Conservation (phyloP, 2,888 invertebrate species). For the Sphaerophoria rueppellii region DNA sequence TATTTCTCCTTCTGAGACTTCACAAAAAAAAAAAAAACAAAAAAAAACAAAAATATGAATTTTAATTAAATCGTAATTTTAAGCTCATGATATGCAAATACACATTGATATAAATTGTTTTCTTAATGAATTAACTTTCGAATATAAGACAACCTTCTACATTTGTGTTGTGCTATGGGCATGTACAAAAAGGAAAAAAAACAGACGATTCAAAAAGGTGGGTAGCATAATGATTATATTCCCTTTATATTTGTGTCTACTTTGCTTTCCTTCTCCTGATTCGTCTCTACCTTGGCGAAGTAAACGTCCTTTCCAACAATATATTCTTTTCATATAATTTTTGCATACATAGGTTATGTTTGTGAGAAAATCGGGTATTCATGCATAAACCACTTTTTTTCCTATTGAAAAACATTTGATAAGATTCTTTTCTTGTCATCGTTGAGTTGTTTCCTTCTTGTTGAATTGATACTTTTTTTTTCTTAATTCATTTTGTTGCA, state of each 20-base stretch:
- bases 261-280: not conserved
- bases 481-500: not conserved
- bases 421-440: not conserved
- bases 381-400: not conserved
- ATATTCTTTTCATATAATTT: not conserved
- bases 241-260: not conserved
- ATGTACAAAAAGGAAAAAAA: not conserved
- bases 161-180: too few relatives aligned
- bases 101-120: not conserved
- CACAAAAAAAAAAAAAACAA: too few relatives aligned
- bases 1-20: not conserved
- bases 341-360: not conserved
- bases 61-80: conserved; percentile 63
- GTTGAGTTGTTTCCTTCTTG: not conserved
- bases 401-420: conserved; percentile 1
- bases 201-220: not conserved
- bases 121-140: conserved; percentile 12
- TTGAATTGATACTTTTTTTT: not conserved
- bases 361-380: not conserved
- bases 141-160: too few relatives aligned
- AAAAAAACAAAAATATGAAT: not conserved
- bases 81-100: conserved; percentile 53
- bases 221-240: not conserved
- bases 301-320: not conserved
- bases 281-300: not conserved